These are phyloP conservation scores for Syngnathus typhle DNA, from an alignment of 2,113 vertebrate species.

Conservation along the genomic window DNA sequence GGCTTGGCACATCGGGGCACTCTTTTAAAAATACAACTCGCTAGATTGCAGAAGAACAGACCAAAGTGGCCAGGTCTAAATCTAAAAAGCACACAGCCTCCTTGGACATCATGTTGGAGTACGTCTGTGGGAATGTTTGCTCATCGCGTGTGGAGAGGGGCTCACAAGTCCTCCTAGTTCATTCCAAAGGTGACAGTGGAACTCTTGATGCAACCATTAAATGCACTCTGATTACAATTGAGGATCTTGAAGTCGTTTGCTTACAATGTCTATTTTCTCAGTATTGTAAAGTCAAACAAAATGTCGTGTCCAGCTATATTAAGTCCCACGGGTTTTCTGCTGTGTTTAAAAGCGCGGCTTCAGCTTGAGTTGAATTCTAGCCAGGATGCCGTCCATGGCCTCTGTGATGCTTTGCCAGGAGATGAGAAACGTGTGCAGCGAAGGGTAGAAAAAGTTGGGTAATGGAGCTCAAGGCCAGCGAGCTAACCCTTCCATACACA, in stretches of 20 bases:
- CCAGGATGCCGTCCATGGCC: slow-evolving; percentile 32
- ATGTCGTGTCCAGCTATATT: not conserved
- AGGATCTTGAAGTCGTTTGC: not conserved
- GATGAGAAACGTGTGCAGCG: slow-evolving; percentile 58
- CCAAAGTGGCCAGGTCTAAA: slow-evolving; percentile 39
- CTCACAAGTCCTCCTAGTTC: not conserved
- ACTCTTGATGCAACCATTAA: not conserved
- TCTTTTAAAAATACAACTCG: slow-evolving; percentile 53
- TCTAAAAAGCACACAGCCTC: not conserved
- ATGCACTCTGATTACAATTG: not conserved
- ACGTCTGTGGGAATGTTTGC: not conserved
- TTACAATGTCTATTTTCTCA: not conserved
- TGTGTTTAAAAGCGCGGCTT: not conserved
- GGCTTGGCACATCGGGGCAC: slow-evolving; percentile 43
- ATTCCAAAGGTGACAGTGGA: not conserved
- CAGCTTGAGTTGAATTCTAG: slow-evolving; percentile 2
- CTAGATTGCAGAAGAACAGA: slow-evolving; percentile 40
- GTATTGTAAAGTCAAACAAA: not conserved
- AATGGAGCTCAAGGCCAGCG: slow-evolving; percentile 11
- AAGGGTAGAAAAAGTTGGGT: slow-evolving; percentile 30
- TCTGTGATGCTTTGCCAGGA: slow-evolving; percentile 66
- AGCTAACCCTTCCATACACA: slow-evolving; percentile 48
- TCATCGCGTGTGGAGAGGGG: not conserved
- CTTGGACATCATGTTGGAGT: too few species aligned
- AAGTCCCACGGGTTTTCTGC: not conserved